Conservation (phyloP, 2,888 invertebrate species). For the Lepidochrysops patricia region DNA sequence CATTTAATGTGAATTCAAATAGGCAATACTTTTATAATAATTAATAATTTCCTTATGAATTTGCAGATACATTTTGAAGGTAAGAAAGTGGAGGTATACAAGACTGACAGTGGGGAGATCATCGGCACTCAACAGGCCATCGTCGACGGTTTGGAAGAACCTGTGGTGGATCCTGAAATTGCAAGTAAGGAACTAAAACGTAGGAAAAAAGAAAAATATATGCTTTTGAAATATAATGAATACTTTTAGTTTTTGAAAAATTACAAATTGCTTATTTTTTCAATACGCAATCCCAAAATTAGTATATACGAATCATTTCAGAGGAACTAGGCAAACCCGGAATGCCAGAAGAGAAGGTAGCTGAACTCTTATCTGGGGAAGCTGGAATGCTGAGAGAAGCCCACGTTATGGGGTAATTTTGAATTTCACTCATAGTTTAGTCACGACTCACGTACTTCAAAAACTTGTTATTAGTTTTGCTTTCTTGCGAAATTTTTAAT, state of each 20-base stretch:
- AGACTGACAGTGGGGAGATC: conserved; percentile 34
- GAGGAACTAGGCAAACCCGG: conserved; percentile 54
- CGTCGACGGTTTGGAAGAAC: conserved; percentile 45
- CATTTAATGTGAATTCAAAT: too few species aligned
- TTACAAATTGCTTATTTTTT: too few species aligned
- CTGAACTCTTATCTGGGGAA: conserved; percentile 79
- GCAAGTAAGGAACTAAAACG: conserved; percentile 39
- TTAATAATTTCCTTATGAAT: neutral
- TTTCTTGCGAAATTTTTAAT: too few species aligned
- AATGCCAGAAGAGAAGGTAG: conserved; percentile 78
- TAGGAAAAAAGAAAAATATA: neutral
- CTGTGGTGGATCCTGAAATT: conserved; percentile 40
- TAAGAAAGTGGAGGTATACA: conserved; percentile 29
- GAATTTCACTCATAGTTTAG: too few species aligned
- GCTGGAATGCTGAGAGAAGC: conserved; percentile 79
- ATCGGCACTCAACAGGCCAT: conserved; percentile 48
- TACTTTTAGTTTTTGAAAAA: too few species aligned
- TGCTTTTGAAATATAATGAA: neutral
- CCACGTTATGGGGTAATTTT: conserved; percentile 77
- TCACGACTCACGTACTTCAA: neutral
- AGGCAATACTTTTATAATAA: too few species aligned
- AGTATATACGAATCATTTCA: conserved; percentile 27
- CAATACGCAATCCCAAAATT: neutral
- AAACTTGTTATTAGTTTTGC: neutral
- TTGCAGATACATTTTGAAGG: neutral